Evolutionary conservation across 2,888 invertebrate genomes (phyloP).

Genomic region (Phaonia tiefii): DNA sequence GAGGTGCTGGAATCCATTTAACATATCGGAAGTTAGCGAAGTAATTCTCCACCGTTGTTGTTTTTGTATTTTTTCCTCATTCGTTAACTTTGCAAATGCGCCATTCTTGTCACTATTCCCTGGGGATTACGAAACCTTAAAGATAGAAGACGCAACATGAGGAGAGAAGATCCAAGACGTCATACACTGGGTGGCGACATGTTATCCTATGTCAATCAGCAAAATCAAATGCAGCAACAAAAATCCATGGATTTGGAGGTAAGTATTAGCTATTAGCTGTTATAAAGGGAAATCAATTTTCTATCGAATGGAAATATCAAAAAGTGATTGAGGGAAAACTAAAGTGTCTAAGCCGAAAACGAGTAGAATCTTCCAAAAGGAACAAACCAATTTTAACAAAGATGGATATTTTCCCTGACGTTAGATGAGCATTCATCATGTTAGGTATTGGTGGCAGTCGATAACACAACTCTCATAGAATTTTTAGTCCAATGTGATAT

Average conservation of each 20-base stretch:
- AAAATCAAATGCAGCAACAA: conserved; percentile 82
- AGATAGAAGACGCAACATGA: conserved; percentile 68
- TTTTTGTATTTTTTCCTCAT: neutral
- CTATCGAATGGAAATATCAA: no score
- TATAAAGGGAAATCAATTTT: no score
- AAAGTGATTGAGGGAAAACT: no score
- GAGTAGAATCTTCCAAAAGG: no score
- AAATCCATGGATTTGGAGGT: conserved; percentile 91
- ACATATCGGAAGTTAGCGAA: neutral
- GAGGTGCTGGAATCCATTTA: neutral
- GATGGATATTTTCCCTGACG: no score
- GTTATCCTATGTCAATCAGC: conserved; percentile 82
- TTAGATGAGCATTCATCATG: no score
- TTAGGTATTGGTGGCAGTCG: no score
- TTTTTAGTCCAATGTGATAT: no score
- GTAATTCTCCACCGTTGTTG: neutral
- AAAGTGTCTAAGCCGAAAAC: no score
- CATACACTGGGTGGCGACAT: conserved; percentile 91
- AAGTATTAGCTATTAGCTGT: conserved; percentile 70
- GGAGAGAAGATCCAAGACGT: conserved; percentile 89
- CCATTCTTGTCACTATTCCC: neutral
- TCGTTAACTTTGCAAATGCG: conserved; percentile 13
- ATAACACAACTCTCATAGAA: no score
- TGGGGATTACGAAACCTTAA: neutral
- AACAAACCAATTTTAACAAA: no score